These are phyloP conservation scores for Lasiurus borealis DNA, from an alignment of 2,113 vertebrate genomes.

Conservation along the genomic window DNA sequence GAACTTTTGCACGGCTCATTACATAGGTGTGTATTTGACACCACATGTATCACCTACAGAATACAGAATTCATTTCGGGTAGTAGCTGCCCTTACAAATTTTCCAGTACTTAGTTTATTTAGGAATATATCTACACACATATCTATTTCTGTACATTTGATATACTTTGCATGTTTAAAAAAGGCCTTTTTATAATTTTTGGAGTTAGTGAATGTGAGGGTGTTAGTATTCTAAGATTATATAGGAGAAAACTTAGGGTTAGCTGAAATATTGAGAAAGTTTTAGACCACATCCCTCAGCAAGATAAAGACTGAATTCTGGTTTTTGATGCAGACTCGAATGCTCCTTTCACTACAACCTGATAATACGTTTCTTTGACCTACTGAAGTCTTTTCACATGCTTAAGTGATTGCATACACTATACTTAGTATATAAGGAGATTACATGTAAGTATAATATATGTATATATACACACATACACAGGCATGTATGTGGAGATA, in stretches of 20 bases:
- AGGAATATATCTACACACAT: background rate
- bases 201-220: background rate
- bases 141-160: background rate
- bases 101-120: background rate
- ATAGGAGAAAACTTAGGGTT: background rate
- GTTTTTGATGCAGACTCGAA: accelerated
- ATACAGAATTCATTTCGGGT: background rate
- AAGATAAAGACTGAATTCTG: background rate
- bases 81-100: background rate
- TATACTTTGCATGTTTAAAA: background rate
- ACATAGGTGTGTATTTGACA: background rate
- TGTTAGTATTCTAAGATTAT: background rate
- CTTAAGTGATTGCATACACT: background rate
- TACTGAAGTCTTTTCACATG: background rate
- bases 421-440: background rate
- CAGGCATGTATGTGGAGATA: accelerated
- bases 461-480: background rate
- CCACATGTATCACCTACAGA: background rate
- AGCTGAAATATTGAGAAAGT: background rate
- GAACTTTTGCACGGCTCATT: background rate
- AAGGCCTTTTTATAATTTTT: background rate
- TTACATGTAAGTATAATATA: background rate
- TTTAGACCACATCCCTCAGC: background rate
- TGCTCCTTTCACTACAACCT: accelerated
- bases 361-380: background rate